phyloP scores from a whole-genome alignment of 2,113 vertebrate species.

The Arvicanthis niloticus region DNA sequence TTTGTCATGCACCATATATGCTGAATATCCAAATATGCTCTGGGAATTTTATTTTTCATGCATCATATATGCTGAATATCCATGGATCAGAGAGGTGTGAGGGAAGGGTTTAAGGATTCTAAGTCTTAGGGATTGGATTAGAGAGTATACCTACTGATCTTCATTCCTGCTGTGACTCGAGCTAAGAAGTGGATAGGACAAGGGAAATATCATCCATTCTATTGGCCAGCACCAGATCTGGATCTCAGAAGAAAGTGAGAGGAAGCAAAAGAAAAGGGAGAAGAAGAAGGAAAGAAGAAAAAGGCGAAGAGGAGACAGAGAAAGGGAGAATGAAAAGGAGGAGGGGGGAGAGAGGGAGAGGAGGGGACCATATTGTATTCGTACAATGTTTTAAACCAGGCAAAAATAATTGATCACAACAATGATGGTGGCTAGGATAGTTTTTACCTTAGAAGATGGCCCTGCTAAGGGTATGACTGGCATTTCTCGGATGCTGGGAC shows the following conservation, averaged over 20 bases:
- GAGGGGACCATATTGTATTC: neutral
- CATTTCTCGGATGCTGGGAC: neutral
- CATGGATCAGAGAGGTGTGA: neutral
- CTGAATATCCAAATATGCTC: neutral
- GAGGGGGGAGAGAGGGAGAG: neutral
- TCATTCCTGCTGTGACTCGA: neutral
- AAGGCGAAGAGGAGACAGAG: neutral
- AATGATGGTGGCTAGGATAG: neutral
- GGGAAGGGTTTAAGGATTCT: neutral
- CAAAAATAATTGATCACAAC: neutral
- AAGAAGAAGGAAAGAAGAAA: neutral
- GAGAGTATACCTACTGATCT: too few species aligned
- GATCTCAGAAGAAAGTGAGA: neutral
- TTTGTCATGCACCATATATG: conserved; percentile 8
- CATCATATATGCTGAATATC: neutral
- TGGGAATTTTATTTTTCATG: conserved; percentile 47
- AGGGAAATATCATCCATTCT: neutral
- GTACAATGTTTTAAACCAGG: neutral
- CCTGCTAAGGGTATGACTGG: neutral
- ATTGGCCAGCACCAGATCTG: neutral
- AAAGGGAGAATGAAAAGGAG: too few species aligned
- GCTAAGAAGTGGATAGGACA: neutral
- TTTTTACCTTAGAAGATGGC: neutral
- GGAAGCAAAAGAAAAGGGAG: neutral
- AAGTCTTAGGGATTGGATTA: neutral